These are phyloP conservation scores for Discoglossus pictus DNA, from an alignment of 2,797 vertebrate species.

Conservation along the genomic window DNA sequence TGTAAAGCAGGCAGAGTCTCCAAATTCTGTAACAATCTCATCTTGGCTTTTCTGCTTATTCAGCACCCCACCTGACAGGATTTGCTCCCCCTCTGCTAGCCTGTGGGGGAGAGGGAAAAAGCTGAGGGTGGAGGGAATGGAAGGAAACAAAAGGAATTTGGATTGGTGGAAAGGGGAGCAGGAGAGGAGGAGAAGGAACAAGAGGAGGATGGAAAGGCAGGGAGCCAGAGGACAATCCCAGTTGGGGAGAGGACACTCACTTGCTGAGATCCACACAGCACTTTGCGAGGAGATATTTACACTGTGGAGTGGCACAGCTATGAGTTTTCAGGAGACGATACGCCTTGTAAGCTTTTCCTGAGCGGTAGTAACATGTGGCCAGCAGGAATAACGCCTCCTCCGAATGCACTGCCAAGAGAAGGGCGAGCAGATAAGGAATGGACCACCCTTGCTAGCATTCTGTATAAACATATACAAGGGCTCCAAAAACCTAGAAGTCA, in stretches of 20 bases:
- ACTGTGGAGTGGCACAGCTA: constrained; percentile 93
- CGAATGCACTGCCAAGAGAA: constrained; percentile 76
- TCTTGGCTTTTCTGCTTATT: constrained; percentile 98
- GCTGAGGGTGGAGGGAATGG: no score
- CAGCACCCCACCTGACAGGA: constrained; percentile 92
- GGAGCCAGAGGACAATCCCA: background rate
- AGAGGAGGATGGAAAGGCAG: background rate
- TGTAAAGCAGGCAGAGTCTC: constrained; percentile 94
- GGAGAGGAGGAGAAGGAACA: no score
- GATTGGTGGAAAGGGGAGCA: constrained; percentile 57
- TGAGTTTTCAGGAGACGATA: constrained; percentile 95
- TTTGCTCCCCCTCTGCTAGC: constrained; percentile 95
- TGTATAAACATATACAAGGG: no score
- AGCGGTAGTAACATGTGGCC: constrained; percentile 97
- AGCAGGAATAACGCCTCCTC: constrained; percentile 93
- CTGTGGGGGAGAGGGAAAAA: constrained; percentile 66
- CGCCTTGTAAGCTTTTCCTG: constrained; percentile 96
- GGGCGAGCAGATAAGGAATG: no score
- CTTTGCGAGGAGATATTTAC: constrained; percentile 95
- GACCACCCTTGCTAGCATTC: no score
- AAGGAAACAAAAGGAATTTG: background rate
- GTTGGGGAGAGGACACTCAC: constrained; percentile 70
- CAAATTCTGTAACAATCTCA: constrained; percentile 95
- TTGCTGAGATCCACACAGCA: constrained; percentile 98
- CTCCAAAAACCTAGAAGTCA: no score